Evolutionary conservation across 2,888 invertebrate species (phyloP), one percentile per base, ranked within the genome.

Genomic region (Hedychridium roseum): DNA sequence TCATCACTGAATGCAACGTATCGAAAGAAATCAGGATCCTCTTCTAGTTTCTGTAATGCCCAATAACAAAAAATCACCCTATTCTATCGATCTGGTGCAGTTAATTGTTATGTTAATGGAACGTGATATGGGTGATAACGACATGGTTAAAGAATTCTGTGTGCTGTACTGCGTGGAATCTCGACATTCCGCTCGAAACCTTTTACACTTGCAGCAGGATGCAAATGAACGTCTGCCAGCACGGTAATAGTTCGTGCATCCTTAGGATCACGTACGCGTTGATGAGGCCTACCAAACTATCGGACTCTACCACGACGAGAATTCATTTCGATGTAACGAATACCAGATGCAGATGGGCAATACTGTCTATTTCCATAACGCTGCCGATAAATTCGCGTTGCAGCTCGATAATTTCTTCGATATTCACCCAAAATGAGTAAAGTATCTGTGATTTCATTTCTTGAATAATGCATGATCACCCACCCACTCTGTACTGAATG

Each of bases 371-470:
- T 12, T 11, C 40, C 36, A 40, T 40, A 52, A 5, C 52, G 34
- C 31, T 43, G 27, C 1, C 16, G 32, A 38, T 48, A 43, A 15
- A 47, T 21, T 37, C 16, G 9, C 3, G 43, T 36, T 7, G 52
- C 52, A 20, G 30, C 43, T 7, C 28, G 7, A 32, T 11, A 15
- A 23, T 48, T 41, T 14, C 34, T 26, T 28, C 16, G 26, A 48
- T 43, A 44, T 48, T 44, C 40, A 12, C 45, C 51, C 21, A 48
- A 39, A 26, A 44, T 20, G 9, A 44, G 23, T 34, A 54, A 16
- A 36, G 47, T 54, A 23, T 50, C 43, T 37, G 43, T 47, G 14
- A 50, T 43, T 50, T 43, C 43, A n/a, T n/a, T n/a, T n/a, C n/a
- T n/a, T n/a, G n/a, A n/a, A n/a, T n/a, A n/a, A n/a, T n/a, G n/a